Evolutionary conservation across 2,888 invertebrate genomes (phyloP).

Genomic region (Sepioteuthis lessoniana): DNA sequence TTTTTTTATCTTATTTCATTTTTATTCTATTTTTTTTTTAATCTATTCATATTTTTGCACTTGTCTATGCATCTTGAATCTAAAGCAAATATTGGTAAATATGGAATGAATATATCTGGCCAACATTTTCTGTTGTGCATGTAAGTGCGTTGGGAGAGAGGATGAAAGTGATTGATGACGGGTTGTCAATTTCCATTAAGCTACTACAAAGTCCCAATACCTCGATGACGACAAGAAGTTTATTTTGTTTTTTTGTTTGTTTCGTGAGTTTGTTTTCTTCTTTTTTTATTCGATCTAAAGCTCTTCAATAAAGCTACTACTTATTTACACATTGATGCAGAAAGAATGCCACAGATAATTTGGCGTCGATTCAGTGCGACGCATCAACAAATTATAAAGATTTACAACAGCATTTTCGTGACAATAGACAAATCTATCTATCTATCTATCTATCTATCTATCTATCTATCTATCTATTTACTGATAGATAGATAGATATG

Average conservation of each 20-base stretch:
- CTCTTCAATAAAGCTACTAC: neutral
- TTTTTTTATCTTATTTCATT: no score
- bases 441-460: neutral
- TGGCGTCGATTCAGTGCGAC: conserved; percentile 18
- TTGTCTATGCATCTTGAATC: no score
- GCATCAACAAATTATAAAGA: conserved; percentile 33
- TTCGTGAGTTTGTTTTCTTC: no score
- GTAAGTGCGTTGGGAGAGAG: neutral
- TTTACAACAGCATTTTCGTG: neutral
- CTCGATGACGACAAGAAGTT: neutral
- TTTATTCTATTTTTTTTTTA: no score
- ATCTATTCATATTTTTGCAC: no score
- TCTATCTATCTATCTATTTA: neutral
- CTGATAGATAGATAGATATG: neutral
- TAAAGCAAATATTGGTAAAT: no score
- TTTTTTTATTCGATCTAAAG: neutral
- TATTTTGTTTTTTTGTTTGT: no score
- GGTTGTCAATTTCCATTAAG: conserved; percentile 23
- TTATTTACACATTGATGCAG: neutral
- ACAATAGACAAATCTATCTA: neutral
- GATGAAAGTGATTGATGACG: neutral
- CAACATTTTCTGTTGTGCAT: no score
- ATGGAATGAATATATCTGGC: no score
- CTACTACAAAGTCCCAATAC: neutral
- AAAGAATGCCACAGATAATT: neutral